Evolutionary conservation across 1,140 invertebrate species (phyloP).

Genomic region (Pemphigus obesinymphae): DNA sequence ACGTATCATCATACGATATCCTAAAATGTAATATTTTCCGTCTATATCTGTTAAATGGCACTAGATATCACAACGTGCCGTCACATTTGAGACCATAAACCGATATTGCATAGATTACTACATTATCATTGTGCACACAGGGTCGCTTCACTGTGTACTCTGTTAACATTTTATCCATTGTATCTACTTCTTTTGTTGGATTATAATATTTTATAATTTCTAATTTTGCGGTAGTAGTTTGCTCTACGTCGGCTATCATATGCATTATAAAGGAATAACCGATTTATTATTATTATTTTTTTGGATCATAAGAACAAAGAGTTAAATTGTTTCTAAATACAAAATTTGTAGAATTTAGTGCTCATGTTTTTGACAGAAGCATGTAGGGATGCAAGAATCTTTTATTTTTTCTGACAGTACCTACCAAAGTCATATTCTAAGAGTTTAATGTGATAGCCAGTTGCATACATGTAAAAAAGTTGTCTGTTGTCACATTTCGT

Average conservation of each 20-base stretch:
- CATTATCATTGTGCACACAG: too few relatives aligned
- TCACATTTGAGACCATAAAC: too few relatives aligned
- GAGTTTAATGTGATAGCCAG: conserved; percentile 35
- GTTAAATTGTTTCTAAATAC: background rate
- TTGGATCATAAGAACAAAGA: background rate
- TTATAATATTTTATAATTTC: conserved; percentile 46
- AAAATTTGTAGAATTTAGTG: background rate
- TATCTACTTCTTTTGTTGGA: background rate
- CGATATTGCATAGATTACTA: too few relatives aligned
- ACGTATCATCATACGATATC: too few relatives aligned
- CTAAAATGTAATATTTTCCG: too few relatives aligned
- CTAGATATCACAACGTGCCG: too few relatives aligned
- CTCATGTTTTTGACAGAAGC: background rate
- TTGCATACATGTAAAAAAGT: conserved; percentile 51
- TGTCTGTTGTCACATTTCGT: conserved; percentile 51
- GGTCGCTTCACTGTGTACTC: background rate
- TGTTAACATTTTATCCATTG: background rate
- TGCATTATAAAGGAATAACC: background rate
- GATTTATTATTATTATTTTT: background rate
- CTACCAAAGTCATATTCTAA: conserved; percentile 36
- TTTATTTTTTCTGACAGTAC: too few relatives aligned
- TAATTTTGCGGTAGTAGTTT: background rate
- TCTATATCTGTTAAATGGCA: too few relatives aligned
- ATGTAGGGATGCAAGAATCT: background rate
- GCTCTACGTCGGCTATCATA: too few relatives aligned